Evolutionary conservation across 2,888 invertebrate species (phyloP), one percentile per base, ranked within the genome.

Genomic region (Cosmopolites sordidus): DNA sequence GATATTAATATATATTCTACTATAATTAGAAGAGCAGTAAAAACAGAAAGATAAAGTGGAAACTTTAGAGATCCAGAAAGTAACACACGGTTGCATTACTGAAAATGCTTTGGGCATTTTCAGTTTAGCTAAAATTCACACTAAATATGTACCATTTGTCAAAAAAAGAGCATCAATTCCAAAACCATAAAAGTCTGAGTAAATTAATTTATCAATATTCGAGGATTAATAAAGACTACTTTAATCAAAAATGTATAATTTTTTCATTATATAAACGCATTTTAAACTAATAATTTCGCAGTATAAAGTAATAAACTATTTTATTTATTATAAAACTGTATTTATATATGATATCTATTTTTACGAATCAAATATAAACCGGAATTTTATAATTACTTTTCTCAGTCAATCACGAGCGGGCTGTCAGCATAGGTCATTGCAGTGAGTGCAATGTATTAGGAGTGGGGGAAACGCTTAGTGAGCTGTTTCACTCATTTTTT

Each of bases 141-240:
- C 51, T 45, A 46, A 51, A 51, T 51, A 51, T 51, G 46, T 45
- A 46, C 51, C 41, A 46, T 46, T 51, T 41, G 46, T 51, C 46
- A 46, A 46, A 51, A 51, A 51, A 22, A 22, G 8, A 22, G 8
- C 22, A 43, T 27, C 33, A 41, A 16, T 46, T 45, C 15, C 15
- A 42, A 30, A 46, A 40, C 33, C 41, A 51, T 51, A 51, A 51
- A 51, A 51, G 39, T 45, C 33, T n/a, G 41, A 30, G 30, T 33
- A 30, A 51, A 46, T 51, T 33, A 18, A 16, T 39, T 46, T 51
- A 40, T 18, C 40, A 51, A 42, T 51, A 22, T 27, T 39, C 40
- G 14, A 12, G 39, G 1, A 37, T 37, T 45, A 45, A 45, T 45
- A 37, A 15, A 45, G 37, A 45, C 17, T 22, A 43, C 14, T 22